Evolutionary conservation across 2,113 vertebrate species (phyloP), one percentile per base, ranked within the genome.

Genomic region (Erythrocebus patas): DNA sequence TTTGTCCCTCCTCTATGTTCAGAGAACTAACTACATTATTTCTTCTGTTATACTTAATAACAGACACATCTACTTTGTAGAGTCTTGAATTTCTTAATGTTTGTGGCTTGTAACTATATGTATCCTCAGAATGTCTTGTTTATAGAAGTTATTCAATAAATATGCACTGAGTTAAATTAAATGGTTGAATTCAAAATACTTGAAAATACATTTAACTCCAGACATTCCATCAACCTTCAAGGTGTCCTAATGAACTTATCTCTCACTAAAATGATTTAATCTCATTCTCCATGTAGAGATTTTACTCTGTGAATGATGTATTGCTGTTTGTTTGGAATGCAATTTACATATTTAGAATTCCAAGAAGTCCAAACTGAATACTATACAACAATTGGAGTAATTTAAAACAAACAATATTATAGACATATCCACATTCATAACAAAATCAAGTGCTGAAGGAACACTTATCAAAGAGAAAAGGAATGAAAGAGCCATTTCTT

Each of bases 291-390:
- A 72, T 64, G 0, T 2, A 94, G 79, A 76, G 50, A 90, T 66
- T 92, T 96, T 95, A 90, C 78, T 96, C 86, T 83, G 78, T 68
- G 40, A 43, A 25, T 48, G 76, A 91, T 8, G 0, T 4, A 72
- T 35, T 72, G 48, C 81, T 91, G n/a, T 97, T 98, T 87, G 57
- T 86, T 16, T 45, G 48, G 89, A 96, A 82, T 83, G 81, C 23
- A 22, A 25, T 98, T 98, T 95, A 59, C 89, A 89, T 78, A 73
- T 64, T 66, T 97, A 95, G 61, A 94, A 97, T 98, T 95, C 92
- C 96, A 97, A 85, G 93, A 88, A 66, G 38, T 82, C 94, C 95
- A 95, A 95, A 97, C 92, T 83, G 98, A 98, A 98, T 38, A 96
- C 35, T 97, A 91, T 78, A 72, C 57, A 98, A 79, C 83, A 98